Percentiles rank a stretch among this genome's conserved stretches.
Evolutionary conservation across 1,140 invertebrate species (phyloP).

Genomic region (Carposina sasakii): DNA sequence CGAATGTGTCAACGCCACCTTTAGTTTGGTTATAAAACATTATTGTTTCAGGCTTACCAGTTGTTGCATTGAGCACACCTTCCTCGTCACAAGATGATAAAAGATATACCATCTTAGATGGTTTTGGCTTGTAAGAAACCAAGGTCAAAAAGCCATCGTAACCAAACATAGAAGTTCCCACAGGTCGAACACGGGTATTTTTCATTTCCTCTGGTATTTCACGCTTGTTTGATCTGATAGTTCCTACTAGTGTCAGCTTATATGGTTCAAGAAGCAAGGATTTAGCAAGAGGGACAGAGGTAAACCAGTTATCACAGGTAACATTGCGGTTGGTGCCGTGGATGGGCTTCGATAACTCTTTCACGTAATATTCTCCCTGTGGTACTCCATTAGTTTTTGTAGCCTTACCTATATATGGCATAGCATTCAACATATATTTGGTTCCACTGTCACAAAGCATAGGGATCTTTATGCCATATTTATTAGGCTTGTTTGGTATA

Average conservation of each 20-base stretch:
- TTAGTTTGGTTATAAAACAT: conserved; percentile 59
- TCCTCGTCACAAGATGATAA: conserved; percentile 38
- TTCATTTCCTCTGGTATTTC: conserved; percentile 44
- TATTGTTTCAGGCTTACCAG: conserved; percentile 52
- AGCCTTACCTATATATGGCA: conserved; percentile 41
- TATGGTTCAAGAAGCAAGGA: conserved; percentile 33
- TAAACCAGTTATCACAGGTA: conserved; percentile 54
- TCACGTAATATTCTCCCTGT: conserved; percentile 27
- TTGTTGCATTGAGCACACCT: conserved; percentile 14
- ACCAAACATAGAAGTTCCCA: conserved; percentile 31
- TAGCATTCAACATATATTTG: conserved; percentile 45
- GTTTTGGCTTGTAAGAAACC: conserved; percentile 44
- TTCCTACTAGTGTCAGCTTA: conserved; percentile 42
- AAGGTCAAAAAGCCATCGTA: conserved; percentile 35
- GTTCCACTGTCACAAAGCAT: conserved; percentile 17
- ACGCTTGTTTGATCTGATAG: conserved; percentile 41
- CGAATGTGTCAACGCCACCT: conserved; percentile 54
- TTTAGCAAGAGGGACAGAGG: conserved; percentile 33
- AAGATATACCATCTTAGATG: conserved; percentile 40
- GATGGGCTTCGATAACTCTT: conserved; percentile 24
- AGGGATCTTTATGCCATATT: conserved; percentile 15
- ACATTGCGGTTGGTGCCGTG: conserved; percentile 37
- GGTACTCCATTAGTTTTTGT: conserved; percentile 27
- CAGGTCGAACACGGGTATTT: conserved; percentile 8
- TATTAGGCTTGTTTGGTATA: conserved; percentile 22